Percentiles rank a stretch among this genome's conserved stretches.
These are phyloP conservation scores for Gymnothorax javanicus DNA, from an alignment of 2,797 vertebrate species.

Conservation along the genomic window DNA sequence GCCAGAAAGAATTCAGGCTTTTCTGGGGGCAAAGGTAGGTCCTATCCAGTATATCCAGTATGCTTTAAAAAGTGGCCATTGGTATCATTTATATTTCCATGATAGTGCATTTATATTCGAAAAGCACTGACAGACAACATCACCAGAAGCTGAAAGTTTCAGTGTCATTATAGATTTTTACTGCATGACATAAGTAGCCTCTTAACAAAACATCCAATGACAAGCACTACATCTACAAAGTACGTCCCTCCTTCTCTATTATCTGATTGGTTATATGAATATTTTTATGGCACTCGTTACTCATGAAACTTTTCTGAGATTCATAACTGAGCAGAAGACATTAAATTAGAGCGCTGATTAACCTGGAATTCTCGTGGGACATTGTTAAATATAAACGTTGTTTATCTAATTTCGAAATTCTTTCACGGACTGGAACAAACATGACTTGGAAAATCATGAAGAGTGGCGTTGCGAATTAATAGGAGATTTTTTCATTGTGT, in stretches of 20 bases:
- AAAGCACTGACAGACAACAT: neutral
- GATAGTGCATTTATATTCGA: neutral
- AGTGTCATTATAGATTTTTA: neutral
- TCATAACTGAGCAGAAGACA: neutral
- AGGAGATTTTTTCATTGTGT: neutral
- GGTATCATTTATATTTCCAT: no score
- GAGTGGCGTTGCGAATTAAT: neutral
- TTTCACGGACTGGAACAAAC: slow-evolving; percentile 52
- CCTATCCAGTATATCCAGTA: no score
- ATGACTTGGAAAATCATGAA: neutral
- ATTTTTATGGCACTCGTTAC: neutral
- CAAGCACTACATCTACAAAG: neutral
- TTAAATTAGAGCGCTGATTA: neutral
- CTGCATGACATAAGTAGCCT: neutral
- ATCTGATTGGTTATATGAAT: slow-evolving; percentile 64
- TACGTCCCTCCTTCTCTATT: slow-evolving; percentile 59
- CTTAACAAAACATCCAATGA: neutral
- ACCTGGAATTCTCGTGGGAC: neutral
- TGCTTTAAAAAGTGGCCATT: no score
- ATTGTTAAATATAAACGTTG: neutral
- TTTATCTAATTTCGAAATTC: neutral
- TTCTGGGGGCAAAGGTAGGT: no score
- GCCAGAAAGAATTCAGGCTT: no score
- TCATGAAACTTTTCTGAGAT: slow-evolving; percentile 19
- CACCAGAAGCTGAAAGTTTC: neutral